These are phyloP conservation scores for Sus cebifrons DNA, from an alignment of 2,797 vertebrate genomes.

Conservation along the genomic window DNA sequence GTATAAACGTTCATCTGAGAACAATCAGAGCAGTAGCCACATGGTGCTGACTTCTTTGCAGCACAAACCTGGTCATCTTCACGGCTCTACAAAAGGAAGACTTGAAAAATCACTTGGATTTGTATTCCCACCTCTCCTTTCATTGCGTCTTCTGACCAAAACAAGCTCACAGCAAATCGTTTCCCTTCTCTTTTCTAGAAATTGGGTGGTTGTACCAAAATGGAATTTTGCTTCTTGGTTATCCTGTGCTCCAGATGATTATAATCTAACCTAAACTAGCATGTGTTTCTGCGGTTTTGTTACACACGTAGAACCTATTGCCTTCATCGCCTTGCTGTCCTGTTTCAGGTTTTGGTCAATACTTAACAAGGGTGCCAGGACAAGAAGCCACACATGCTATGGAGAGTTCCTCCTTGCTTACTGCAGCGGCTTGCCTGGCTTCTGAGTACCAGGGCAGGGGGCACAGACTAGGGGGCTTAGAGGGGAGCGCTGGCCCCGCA, in stretches of 20 bases:
- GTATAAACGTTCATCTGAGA: conserved; percentile 82
- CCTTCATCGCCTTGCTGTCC: not conserved
- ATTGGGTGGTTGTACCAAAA: conserved; percentile 45
- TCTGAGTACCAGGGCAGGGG: not conserved
- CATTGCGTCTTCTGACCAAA: not conserved
- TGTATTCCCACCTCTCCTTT: not conserved
- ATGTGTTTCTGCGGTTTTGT: conserved; percentile 64
- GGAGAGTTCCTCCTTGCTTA: not conserved
- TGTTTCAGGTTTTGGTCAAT: conserved; percentile 13
- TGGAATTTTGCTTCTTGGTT: conserved; percentile 42
- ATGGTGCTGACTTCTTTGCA: conserved; percentile 44
- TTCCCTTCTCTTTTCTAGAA: conserved; percentile 47
- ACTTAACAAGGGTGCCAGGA: conserved; percentile 50
- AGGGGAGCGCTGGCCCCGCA: not conserved
- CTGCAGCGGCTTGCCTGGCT: not conserved
- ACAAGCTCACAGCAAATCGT: not conserved
- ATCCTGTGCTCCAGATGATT: conserved; percentile 66
- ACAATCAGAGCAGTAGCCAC: conserved; percentile 71
- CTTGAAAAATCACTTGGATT: conserved; percentile 64
- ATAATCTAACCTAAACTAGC: not conserved
- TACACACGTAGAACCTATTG: not conserved
- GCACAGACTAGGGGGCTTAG: not conserved
- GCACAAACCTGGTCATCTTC: conserved; percentile 59
- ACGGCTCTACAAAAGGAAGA: conserved; percentile 38
- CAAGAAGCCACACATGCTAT: not conserved